Conservation (phyloP, 1,140 invertebrate genomes). For the Drosophila insularis region DNA sequence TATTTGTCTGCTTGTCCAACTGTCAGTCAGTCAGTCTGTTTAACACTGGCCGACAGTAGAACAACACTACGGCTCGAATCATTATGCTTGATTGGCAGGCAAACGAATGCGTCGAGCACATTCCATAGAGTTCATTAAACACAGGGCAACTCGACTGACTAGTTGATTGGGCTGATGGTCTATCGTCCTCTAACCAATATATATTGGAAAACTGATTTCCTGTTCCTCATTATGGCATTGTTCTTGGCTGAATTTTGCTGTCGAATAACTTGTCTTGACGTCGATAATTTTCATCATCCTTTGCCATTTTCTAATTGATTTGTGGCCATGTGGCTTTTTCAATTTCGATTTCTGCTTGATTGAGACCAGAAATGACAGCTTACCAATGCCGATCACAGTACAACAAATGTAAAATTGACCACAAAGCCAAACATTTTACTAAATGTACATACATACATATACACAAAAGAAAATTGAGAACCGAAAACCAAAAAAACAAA, state of each 20-base stretch:
- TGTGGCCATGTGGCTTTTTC: conserved; percentile 51
- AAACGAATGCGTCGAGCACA: conserved; percentile 27
- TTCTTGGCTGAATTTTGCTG: conserved; percentile 25
- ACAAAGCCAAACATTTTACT: conserved; percentile 49
- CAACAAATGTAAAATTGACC: conserved; percentile 42
- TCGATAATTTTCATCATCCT: conserved; percentile 44
- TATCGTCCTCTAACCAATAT: conserved; percentile 12
- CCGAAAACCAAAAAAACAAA: neutral
- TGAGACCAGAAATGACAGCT: conserved; percentile 17
- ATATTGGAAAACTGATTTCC: conserved; percentile 50
- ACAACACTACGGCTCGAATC: conserved; percentile 50
- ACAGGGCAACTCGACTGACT: conserved; percentile 40
- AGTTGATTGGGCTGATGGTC: neutral
- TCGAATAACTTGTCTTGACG: conserved; percentile 34
- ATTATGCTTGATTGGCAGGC: conserved; percentile 71
- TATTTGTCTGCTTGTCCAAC: conserved; percentile 35
- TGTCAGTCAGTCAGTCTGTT: conserved; percentile 51
- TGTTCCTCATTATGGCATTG: conserved; percentile 46
- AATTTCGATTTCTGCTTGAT: conserved; percentile 53
- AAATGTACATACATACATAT: neutral
- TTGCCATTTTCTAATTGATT: conserved; percentile 67
- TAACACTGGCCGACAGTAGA: conserved; percentile 15
- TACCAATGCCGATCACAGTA: conserved; percentile 12
- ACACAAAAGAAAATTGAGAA: neutral
- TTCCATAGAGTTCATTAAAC: conserved; percentile 52